Percentiles rank a stretch among this genome's conserved stretches.
Conservation (phyloP, 2,113 vertebrate genomes). For the Sander lucioperca region DNA sequence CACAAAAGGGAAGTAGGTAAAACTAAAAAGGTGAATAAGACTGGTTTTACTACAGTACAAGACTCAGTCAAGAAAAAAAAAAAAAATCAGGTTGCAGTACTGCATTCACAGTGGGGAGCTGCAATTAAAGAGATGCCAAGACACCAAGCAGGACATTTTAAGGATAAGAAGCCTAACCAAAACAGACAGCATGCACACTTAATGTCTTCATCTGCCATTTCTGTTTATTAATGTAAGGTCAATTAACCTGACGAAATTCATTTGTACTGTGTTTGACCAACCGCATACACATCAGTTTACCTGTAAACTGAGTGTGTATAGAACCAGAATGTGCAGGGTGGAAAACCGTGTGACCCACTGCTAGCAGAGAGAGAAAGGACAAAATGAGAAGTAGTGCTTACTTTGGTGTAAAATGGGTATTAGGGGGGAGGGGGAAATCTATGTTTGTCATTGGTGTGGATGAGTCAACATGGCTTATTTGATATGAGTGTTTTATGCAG, state of each 20-base stretch:
- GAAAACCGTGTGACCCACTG: background rate
- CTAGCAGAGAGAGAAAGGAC: background rate
- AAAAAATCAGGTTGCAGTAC: slow-evolving; percentile 3
- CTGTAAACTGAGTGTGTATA: background rate
- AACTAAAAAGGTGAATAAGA: slow-evolving; percentile 22
- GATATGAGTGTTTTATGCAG: background rate
- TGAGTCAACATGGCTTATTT: slow-evolving; percentile 11
- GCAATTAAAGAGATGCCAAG: slow-evolving; percentile 34
- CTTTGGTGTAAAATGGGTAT: background rate
- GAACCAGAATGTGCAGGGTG: background rate
- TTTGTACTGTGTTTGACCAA: slow-evolving; percentile 8
- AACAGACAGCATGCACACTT: slow-evolving; percentile 28
- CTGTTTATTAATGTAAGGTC: slow-evolving; percentile 13
- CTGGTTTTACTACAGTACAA: background rate
- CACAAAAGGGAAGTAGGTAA: slow-evolving; percentile 16
- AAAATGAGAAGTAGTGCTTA: background rate
- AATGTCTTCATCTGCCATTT: slow-evolving; percentile 24
- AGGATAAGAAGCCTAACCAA: slow-evolving; percentile 9
- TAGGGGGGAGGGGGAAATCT: background rate
- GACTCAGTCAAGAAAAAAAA: slow-evolving; percentile 8
- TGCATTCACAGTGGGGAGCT: slow-evolving; percentile 11
- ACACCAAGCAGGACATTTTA: slow-evolving; percentile 21
- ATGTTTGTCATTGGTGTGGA: slow-evolving; percentile 18
- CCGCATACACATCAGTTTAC: slow-evolving; percentile 8
- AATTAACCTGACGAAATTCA: slow-evolving; percentile 8